Base-by-base conservation (phyloP, 2,888 invertebrate genomes). In the Lamproptera curius region DNA sequence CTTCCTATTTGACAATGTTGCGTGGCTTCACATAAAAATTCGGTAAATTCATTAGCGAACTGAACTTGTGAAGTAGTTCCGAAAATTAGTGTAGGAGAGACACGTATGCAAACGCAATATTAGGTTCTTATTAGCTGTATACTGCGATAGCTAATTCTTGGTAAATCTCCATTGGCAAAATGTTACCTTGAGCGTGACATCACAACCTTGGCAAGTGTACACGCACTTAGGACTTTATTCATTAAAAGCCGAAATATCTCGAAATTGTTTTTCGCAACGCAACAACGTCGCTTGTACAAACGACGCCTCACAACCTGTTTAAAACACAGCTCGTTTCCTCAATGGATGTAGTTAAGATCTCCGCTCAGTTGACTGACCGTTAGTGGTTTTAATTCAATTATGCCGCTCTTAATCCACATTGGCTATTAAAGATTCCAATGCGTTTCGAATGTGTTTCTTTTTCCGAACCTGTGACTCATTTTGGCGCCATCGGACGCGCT, bases 241-340 rank as follows among this genome's bases (percentile, higher is more conserved):
- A n/a, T n/a, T n/a, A n/a, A n/a, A 17, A n/a, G 34, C 16, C 10
- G 33, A 37, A 36, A 46, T 9, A 14, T 23, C 16, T 39, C 23
- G 14, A 20, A 45, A 52, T 39, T 51, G 51, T 55, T 54, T n/a
- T 65, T 64, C 52, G 53, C 59, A 50, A 50, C 62, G 28, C 58
- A 53, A 54, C 61, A 59, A 57, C 57, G 62, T 59, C 62, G 61
- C 70, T 73, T 72, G 65, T 63, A 63, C n/a, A 65, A 72, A 65
- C 54, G 62, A 71, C 66, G 67, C 63, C 67, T 63, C 63, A 62
- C 61, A 77, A 77, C 74, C 74, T 59, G 74, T 76, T 78, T 51
- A 54, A 56, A 46, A 63, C 68, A 67, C 62, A 61, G 50, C 57
- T 54, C 61, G 63, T 66, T 66, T 66, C 61, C 64, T 72, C 67